These are phyloP conservation scores for Drosophila lacertosa DNA, from an alignment of 1,140 invertebrate genomes.

Conservation along the genomic window DNA sequence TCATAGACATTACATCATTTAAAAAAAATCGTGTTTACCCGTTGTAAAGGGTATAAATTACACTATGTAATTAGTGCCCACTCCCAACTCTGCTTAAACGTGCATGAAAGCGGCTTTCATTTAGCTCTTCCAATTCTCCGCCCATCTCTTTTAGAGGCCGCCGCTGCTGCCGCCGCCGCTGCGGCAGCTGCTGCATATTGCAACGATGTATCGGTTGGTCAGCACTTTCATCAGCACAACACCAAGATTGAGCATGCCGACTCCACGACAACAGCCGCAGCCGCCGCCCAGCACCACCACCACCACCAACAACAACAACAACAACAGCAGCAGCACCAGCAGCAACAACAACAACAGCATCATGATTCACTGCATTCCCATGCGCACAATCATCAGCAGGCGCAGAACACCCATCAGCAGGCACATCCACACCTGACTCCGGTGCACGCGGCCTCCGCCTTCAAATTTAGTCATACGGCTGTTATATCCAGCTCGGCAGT, in stretches of 20 bases:
- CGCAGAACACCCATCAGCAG: constrained; percentile 60
- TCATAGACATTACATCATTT: neutral
- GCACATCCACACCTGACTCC: constrained; percentile 62
- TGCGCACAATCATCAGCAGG: constrained; percentile 41
- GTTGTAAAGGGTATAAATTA: constrained; percentile 27
- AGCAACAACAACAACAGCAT: constrained; percentile 58
- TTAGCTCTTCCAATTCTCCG: constrained; percentile 32
- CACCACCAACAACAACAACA: constrained; percentile 58
- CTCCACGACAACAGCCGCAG: constrained; percentile 67
- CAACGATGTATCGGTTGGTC: constrained; percentile 66
- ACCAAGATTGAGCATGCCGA: constrained; percentile 76
- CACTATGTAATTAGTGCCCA: constrained; percentile 58
- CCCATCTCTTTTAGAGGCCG: constrained; percentile 51
- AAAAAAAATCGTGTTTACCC: neutral
- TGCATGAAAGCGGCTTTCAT: constrained; percentile 70
- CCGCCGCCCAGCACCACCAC: constrained; percentile 47
- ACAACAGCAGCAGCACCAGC: constrained; percentile 42
- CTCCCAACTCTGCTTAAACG: constrained; percentile 46
- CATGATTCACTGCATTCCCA: constrained; percentile 53
- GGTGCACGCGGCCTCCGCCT: constrained; percentile 65
- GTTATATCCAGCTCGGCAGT: constrained; percentile 74
- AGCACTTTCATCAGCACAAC: constrained; percentile 71
- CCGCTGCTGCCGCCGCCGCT: constrained; percentile 55
- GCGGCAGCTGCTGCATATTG: constrained; percentile 66
- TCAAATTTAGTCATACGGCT: constrained; percentile 74